Evolutionary conservation across 2,888 invertebrate genomes (phyloP), one percentile per base, ranked within the genome.

Genomic region (Cheilosia impressa): DNA sequence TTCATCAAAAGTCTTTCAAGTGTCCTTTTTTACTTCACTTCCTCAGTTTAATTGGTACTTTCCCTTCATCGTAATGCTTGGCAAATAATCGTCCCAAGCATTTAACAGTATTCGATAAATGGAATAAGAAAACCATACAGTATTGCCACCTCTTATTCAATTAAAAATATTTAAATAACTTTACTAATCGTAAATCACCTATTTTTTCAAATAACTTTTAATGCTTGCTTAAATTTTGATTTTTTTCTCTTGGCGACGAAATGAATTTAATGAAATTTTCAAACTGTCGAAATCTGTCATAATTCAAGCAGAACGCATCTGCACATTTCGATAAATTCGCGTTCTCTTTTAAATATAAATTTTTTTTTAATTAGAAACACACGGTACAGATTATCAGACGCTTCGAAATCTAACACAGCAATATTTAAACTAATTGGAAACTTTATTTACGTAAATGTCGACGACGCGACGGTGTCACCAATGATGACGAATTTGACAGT

Each of bases 191-290:
- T 27, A 38, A 66, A 58, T 66, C 66, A 47, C 31, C 6, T 17
- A 24, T 38, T 9, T 17, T 27, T 53, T 43, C 31, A n/a, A 73
- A 73, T 43, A 62, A 17, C 19, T 43, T 66, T 58, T 15, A 75
- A 27, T 58, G 27, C 58, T 65, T 75, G 41, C 50, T 66, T 52
- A 57, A 65, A 34, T 65, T 65, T 31, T 47, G 10, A 34, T 50
- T 58, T 27, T 34, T 76, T 68, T 60, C 17, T 60, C 22, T 76
- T 76, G 76, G 76, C 76, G 76, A 68, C 60, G 76, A 76, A 60
- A 43, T 68, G 50, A 50, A 17, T 68, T 60, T 76, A 45, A 53
- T 43, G 24, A 75, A 65, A 31, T 31, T 47, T 43, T 34, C n/a
- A 63, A 55, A 75, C n/a, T 57, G 53, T 73, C 45, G 55, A 76